Evolutionary conservation across 2,113 vertebrate species (phyloP).

Genomic region (Sebastes fasciatus): DNA sequence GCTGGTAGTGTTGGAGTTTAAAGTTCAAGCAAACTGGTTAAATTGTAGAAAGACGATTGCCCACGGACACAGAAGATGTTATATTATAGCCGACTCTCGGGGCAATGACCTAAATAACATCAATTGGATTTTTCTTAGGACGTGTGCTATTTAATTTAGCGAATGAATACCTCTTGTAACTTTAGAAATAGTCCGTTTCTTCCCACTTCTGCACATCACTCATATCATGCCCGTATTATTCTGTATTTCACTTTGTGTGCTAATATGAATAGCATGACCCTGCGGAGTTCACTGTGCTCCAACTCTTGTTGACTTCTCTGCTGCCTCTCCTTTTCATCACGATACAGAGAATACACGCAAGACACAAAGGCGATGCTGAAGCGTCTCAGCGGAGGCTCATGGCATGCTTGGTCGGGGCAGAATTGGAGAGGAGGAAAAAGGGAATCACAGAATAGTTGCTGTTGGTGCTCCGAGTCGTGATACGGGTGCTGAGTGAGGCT

Average conservation of each 20-base stretch:
- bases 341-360: constrained; percentile 44
- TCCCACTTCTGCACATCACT: neutral
- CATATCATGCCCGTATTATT: neutral
- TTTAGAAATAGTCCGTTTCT: neutral
- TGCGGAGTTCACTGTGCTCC: constrained; percentile 15
- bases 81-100: constrained; percentile 1
- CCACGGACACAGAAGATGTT: constrained; percentile 18
- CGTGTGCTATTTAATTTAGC: neutral
- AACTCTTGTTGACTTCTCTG: constrained; percentile 36
- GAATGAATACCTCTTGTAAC: neutral
- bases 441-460: constrained; percentile 62
- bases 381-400: constrained; percentile 41
- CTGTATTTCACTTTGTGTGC: constrained; percentile 26
- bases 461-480: constrained; percentile 53
- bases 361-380: constrained; percentile 19
- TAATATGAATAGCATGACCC: constrained; percentile 32
- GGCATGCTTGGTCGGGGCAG: constrained; percentile 36
- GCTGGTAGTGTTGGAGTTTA: neutral
- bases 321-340: constrained; percentile 36
- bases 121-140: constrained; percentile 11
- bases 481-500: constrained; percentile 50
- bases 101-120: constrained; percentile 33
- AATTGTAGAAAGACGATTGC: neutral
- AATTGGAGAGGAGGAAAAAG: constrained; percentile 46
- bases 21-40: neutral